These are phyloP conservation scores for Papilio aristodemus DNA, from an alignment of 1,140 invertebrate genomes.

Conservation along the genomic window DNA sequence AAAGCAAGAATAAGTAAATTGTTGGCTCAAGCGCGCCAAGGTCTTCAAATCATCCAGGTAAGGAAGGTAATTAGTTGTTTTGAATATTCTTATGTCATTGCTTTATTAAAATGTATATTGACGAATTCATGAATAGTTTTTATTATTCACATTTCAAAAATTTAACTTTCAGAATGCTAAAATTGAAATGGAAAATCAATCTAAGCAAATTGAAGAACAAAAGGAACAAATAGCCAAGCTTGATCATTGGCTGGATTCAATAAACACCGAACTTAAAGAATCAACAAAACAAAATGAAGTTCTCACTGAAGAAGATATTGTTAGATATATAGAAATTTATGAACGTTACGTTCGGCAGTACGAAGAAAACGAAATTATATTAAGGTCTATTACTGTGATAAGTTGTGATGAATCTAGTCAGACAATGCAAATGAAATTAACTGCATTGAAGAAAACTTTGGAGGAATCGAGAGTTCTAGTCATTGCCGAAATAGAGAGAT, in stretches of 20 bases:
- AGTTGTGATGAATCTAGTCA: slow-evolving; percentile 80
- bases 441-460: slow-evolving; percentile 80
- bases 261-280: slow-evolving; percentile 67
- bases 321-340: slow-evolving; percentile 74
- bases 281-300: slow-evolving; percentile 58
- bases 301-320: slow-evolving; percentile 69
- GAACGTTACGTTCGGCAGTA: slow-evolving; percentile 81
- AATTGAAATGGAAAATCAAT: slow-evolving; percentile 53
- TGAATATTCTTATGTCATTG: slow-evolving; percentile 25
- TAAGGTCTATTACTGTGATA: slow-evolving; percentile 81
- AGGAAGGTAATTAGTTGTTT: slow-evolving; percentile 64
- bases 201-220: slow-evolving; percentile 66
- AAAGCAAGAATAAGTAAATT: slow-evolving; percentile 80
- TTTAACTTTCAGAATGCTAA: slow-evolving; percentile 68
- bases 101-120: not conserved
- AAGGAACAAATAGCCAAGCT: slow-evolving; percentile 65
- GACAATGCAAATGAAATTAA: slow-evolving; percentile 81
- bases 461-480: slow-evolving; percentile 81
- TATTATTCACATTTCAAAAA: slow-evolving; percentile 29
- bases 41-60: slow-evolving; percentile 82
- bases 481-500: slow-evolving; percentile 80
- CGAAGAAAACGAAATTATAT: slow-evolving; percentile 80
- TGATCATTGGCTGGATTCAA: slow-evolving; percentile 70
- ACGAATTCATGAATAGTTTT: not conserved
- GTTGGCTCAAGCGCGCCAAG: slow-evolving; percentile 82